Conservation (phyloP, 1,140 invertebrate species). For the Lineus longissimus region DNA sequence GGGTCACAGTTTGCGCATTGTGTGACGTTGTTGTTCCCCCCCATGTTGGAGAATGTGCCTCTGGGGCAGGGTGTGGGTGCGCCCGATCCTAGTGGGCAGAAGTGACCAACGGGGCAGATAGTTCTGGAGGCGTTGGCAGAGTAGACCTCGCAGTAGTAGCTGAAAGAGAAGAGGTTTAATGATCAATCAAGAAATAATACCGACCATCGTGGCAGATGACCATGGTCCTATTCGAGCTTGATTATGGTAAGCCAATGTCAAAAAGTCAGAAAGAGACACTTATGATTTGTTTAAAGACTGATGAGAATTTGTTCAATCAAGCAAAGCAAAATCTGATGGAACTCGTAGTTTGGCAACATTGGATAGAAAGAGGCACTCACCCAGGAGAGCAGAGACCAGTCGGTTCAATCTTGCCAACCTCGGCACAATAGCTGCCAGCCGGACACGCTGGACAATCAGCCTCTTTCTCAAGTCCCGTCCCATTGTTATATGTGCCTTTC, state of each 20-base stretch:
- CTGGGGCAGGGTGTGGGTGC: slow-evolving; percentile 26
- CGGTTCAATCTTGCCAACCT: slow-evolving; percentile 26
- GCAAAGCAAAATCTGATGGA: too few species aligned
- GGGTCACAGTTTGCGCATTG: slow-evolving; percentile 40
- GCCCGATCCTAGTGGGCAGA: slow-evolving; percentile 38
- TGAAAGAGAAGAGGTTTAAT: slow-evolving; percentile 15
- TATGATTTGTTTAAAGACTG: too few species aligned
- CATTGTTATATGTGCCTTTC: slow-evolving; percentile 40
- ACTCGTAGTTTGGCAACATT: too few species aligned
- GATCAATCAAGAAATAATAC: too few species aligned
- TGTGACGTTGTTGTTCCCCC: slow-evolving; percentile 29
- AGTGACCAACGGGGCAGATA: slow-evolving; percentile 38
- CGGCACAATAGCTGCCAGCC: slow-evolving; percentile 36
- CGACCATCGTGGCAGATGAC: too few species aligned
- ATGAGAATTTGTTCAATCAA: too few species aligned
- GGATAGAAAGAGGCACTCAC: slow-evolving; percentile 29
- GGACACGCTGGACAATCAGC: slow-evolving; percentile 37
- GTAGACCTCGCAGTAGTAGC: slow-evolving; percentile 42
- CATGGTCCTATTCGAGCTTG: too few species aligned
- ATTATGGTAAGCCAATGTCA: too few species aligned
- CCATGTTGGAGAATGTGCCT: slow-evolving; percentile 40
- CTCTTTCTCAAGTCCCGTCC: slow-evolving; percentile 32
- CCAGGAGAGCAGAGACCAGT: slow-evolving; percentile 38
- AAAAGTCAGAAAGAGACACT: too few species aligned
- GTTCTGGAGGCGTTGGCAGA: slow-evolving; percentile 32